A percentile compares a stretch with the other conserved stretches of the same genome.
Evolutionary conservation across 2,888 invertebrate species (phyloP).

Genomic region (Stenolophus ochropezus): DNA sequence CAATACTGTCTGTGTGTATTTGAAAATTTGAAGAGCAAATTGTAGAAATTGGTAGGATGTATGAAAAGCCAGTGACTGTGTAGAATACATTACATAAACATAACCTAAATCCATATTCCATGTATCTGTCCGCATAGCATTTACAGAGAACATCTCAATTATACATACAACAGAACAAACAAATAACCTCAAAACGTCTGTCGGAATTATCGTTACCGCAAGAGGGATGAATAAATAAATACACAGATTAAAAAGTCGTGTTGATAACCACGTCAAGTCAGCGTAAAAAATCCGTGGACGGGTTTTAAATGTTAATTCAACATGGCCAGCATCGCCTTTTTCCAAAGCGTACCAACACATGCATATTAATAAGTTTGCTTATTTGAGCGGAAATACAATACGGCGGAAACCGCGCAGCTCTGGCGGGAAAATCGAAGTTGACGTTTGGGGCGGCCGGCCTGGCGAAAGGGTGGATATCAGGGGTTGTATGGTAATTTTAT

Average conservation of each 20-base stretch:
- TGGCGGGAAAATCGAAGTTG: conserved; percentile 53
- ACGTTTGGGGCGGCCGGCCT: conserved; percentile 5
- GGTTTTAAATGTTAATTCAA: conserved; percentile 59
- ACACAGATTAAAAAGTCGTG: conserved; percentile 30
- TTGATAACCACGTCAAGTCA: conserved; percentile 36
- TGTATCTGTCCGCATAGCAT: neutral
- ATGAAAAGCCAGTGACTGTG: too few species aligned
- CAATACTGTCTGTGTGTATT: too few species aligned
- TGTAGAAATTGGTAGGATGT: neutral
- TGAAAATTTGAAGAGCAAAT: neutral
- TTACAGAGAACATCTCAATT: conserved; percentile 3
- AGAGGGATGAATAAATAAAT: conserved; percentile 33
- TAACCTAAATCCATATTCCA: neutral
- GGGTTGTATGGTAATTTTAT: conserved; percentile 58
- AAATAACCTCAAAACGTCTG: conserved; percentile 30
- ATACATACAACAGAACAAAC: conserved; percentile 20
- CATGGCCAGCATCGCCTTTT: conserved; percentile 57
- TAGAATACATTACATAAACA: neutral
- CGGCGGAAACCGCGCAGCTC: conserved; percentile 50
- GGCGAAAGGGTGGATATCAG: conserved; percentile 10
- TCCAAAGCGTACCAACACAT: conserved; percentile 51
- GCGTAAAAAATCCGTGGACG: conserved; percentile 46
- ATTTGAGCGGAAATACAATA: conserved; percentile 60
- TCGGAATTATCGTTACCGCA: conserved; percentile 4
- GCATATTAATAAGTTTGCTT: conserved; percentile 60